Percentiles rank a stretch among this genome's conserved stretches.
Conservation (phyloP, 1,140 invertebrate genomes). For the Hermetia illucens region DNA sequence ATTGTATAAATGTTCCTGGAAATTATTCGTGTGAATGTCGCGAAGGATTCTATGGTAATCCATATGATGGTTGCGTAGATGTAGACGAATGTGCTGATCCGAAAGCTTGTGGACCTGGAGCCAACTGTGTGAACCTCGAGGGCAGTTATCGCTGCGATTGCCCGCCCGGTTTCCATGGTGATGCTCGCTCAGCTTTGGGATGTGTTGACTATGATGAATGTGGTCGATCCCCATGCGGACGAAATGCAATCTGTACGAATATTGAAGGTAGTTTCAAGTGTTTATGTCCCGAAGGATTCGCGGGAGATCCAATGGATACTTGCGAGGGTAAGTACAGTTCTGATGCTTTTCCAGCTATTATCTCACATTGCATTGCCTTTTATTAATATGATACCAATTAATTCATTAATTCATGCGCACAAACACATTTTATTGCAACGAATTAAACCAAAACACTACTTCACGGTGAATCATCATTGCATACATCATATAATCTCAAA, state of each 20-base stretch:
- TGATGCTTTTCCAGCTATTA: background rate
- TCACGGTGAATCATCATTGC: no score
- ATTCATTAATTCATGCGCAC: background rate
- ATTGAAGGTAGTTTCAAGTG: conserved; percentile 58
- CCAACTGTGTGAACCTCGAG: conserved; percentile 62
- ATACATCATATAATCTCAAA: no score
- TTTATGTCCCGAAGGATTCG: conserved; percentile 58
- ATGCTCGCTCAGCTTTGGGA: conserved; percentile 46
- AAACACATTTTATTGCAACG: background rate
- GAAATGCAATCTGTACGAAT: conserved; percentile 57
- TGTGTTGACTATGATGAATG: conserved; percentile 60
- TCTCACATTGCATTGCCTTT: conserved; percentile 13
- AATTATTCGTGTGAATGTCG: conserved; percentile 79
- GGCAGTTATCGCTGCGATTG: conserved; percentile 72
- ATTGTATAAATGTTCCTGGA: conserved; percentile 71
- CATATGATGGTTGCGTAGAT: conserved; percentile 72
- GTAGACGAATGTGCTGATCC: conserved; percentile 64
- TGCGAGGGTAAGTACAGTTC: conserved; percentile 46
- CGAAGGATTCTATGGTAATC: conserved; percentile 71
- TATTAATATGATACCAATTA: background rate
- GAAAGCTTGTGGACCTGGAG: conserved; percentile 60
- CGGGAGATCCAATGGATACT: conserved; percentile 52
- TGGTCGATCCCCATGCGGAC: conserved; percentile 47
- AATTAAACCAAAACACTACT: background rate
- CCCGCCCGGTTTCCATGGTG: conserved; percentile 61